These are phyloP conservation scores for Macrostomum lignano DNA, from an alignment of 1,140 invertebrate species.

Conservation along the genomic window DNA sequence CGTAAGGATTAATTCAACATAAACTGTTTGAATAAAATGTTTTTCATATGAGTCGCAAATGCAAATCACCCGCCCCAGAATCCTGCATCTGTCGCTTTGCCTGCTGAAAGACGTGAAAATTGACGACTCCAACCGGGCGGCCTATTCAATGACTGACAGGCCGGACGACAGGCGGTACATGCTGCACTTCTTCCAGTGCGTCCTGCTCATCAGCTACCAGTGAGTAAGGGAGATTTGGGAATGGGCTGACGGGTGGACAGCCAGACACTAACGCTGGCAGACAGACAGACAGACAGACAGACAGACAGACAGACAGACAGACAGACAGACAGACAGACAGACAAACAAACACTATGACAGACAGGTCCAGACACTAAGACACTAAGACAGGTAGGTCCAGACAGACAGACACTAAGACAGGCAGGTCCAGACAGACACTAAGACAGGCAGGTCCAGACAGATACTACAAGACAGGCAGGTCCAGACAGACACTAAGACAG, in stretches of 20 bases:
- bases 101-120: conserved; percentile 38
- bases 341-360: too few relatives aligned
- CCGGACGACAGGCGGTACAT: conserved; percentile 39
- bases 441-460: too few relatives aligned
- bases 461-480: too few relatives aligned
- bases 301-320: too few relatives aligned
- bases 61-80: conserved; percentile 11
- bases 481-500: too few relatives aligned
- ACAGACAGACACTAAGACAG: too few relatives aligned
- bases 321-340: too few relatives aligned
- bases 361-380: too few relatives aligned
- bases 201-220: conserved; percentile 56
- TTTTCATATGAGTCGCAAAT: conserved; percentile 2
- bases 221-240: conserved; percentile 13
- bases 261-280: conserved; percentile 1
- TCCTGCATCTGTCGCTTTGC: conserved; percentile 49
- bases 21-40: conserved; percentile 3
- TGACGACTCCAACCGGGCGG: conserved; percentile 21
- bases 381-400: too few relatives aligned
- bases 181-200: conserved; percentile 46
- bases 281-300: too few relatives aligned
- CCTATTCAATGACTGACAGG: conserved; percentile 37
- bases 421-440: too few relatives aligned
- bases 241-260: background rate
- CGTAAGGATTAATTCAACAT: conserved; percentile 29